Base-by-base conservation (phyloP, 2,113 vertebrate species). In the Larimichthys polyactis region DNA sequence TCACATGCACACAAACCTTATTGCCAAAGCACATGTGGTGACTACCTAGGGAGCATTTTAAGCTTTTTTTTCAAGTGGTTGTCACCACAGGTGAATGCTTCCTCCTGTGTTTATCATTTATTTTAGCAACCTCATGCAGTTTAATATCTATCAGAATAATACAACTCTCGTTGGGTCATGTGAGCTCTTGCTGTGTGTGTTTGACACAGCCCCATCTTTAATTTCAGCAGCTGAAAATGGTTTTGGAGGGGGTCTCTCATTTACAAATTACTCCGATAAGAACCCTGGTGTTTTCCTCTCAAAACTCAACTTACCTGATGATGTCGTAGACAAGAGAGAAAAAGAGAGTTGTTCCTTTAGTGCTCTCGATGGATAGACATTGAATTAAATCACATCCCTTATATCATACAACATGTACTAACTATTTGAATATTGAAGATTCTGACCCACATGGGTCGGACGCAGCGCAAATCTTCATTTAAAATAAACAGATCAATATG, bases 111-210 rank as follows among this genome's bases (percentile, higher is more conserved):
- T 84, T 48, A 57, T 67, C 36, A 71, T 60, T 52, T 67, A 67
- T 9, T 16, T 48, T 27, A 46, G 40, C 5, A 36, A 58, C 67
- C 71, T 64, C 51, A 43, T 32, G 57, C 57, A 59, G 27, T 43
- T 16, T 11, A 48, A 32, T 72, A 55, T 72, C 36, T 55, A 22
- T 54, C 59, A 62, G 19, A 72, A 59, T 64, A 51, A 76, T 60
- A 49, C 19, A 57, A 32, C 11, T 44, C 43, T 40, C 7, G n/a
- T 20, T 14, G 20, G 67, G 58, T 71, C 63, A 29, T 57, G n/a
- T 66, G 36, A 71, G 36, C 59, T 55, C 43, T 65, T 65, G 4
- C 57, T 27, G 62, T 59, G n/a, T 65, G 60, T 74, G 57, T 74
- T 77, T 71, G 32, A 46, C 36, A 57, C 55, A 64, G n/a, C 9